Evolutionary conservation across 2,797 vertebrate species (phyloP).

Genomic region (Platyrinchus mystaceus): DNA sequence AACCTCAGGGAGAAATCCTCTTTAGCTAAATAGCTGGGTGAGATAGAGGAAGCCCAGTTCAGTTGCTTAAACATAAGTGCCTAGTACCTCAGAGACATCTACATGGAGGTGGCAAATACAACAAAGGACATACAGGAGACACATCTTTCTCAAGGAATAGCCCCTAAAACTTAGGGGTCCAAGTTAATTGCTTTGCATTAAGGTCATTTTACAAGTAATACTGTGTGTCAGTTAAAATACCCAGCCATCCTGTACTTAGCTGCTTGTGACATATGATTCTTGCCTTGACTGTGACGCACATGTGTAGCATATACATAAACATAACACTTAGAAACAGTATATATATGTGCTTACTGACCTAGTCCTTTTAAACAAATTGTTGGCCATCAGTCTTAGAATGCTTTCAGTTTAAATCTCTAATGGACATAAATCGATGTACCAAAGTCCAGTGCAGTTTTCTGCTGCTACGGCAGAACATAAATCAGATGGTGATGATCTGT

Average conservation of each 20-base stretch:
- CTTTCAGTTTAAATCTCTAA: conserved; percentile 17
- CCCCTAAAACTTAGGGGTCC: not conserved
- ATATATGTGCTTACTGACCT: not conserved
- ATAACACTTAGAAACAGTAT: not conserved
- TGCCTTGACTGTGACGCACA: not conserved
- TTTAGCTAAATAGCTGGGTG: not conserved
- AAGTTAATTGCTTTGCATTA: not conserved
- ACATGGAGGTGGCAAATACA: not conserved
- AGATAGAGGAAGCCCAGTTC: not conserved
- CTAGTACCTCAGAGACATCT: not conserved
- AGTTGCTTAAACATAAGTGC: not conserved
- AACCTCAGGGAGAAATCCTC: not conserved
- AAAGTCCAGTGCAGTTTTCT: not conserved
- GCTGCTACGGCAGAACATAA: not conserved
- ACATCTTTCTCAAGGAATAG: not conserved
- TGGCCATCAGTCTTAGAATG: not conserved
- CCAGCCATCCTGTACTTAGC: not conserved
- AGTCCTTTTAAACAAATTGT: not conserved
- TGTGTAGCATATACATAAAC: not conserved
- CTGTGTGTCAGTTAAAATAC: not conserved
- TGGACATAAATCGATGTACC: not conserved
- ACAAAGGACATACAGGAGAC: not conserved
- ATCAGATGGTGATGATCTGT: not conserved
- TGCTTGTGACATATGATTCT: not conserved
- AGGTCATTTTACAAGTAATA: not conserved